Evolutionary conservation across 2,888 invertebrate genomes (phyloP), one percentile per base, ranked within the genome.

Genomic region (Brachyopa scutellaris): DNA sequence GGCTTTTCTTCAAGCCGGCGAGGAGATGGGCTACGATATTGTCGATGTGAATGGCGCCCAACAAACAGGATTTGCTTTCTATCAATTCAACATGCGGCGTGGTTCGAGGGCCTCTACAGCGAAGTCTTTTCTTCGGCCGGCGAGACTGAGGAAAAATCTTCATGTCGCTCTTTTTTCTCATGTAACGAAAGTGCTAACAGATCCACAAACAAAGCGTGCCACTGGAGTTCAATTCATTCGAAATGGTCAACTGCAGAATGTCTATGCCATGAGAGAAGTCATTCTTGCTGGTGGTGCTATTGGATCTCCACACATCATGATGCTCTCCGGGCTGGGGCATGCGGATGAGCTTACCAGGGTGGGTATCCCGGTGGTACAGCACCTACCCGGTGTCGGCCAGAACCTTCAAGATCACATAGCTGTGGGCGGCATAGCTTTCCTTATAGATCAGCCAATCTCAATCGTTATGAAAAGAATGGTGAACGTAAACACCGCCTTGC

Each of bases 341-440:
- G 92, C 91, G 17, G 89, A 92, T n/a, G 95, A 97, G 87, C 91
- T 97, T 2, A 88, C 92, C 80, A 93, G 95, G 84, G 92, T 95
- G 7, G 95, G 95, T 0, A 92, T 97, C 51, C 93, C 94, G 0
- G 93, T 96, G 38, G 92, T 97, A 2, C 93, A 93, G 29, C 93
- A 96, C 90, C 92, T 94, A 31, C 96, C 96, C 0, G 96, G 96
- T 1, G 97, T 97, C 0, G 97, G 97, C 0, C 93, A 93, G 87
- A 97, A 97, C 89, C 91, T 97, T 38, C 97, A 97, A 90, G 97
- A 97, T 90, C 97, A 97, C 88, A 96, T 97, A 57, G 96, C 97
- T 0, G 94, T 96, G 0, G 97, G 97, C 1, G 97, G 97, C 0
- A 89, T 97, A 11, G 93, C 94, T 1, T 97, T 97, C 87, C 91